These are phyloP conservation scores for Parnassius smintheus DNA, from an alignment of 2,888 invertebrate species.

Conservation along the genomic window DNA sequence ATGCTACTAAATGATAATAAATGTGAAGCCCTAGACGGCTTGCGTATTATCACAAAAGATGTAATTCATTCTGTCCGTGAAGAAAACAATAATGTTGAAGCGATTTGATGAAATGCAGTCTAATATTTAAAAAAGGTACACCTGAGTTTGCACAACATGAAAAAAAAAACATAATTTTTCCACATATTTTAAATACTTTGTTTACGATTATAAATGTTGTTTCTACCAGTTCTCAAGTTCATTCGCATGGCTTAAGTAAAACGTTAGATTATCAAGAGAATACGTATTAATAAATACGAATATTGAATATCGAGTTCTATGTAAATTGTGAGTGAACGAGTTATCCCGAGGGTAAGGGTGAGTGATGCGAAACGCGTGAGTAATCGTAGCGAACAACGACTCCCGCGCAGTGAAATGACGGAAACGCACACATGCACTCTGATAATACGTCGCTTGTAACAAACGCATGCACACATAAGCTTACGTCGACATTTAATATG, in stretches of 20 bases:
- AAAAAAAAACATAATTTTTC: too few relatives aligned
- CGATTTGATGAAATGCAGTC: too few relatives aligned
- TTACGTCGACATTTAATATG: conserved; percentile 31
- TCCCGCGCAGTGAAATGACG: conserved; percentile 72
- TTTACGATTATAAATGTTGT: conserved; percentile 1
- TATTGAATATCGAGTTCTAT: conserved; percentile 61
- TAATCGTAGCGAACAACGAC: conserved; percentile 75
- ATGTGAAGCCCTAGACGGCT: too few relatives aligned
- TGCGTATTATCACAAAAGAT: too few relatives aligned
- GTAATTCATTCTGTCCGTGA: too few relatives aligned
- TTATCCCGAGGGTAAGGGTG: conserved; percentile 69
- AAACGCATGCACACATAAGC: conserved; percentile 34
- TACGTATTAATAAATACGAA: conserved; percentile 45
- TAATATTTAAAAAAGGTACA: too few relatives aligned
- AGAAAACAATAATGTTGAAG: too few relatives aligned
- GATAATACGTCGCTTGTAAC: conserved; percentile 28
- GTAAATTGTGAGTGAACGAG: conserved; percentile 74
- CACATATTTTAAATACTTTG: background rate
- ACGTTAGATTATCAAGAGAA: conserved; percentile 63
- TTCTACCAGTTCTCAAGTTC: conserved; percentile 23
- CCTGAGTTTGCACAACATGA: too few relatives aligned
- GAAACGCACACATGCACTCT: conserved; percentile 53
- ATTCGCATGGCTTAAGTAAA: conserved; percentile 25
- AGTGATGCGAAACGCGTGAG: conserved; percentile 80
- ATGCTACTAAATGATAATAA: too few relatives aligned